phyloP scores from a whole-genome alignment of 2,888 invertebrate species.

The Nowickia ferox region DNA sequence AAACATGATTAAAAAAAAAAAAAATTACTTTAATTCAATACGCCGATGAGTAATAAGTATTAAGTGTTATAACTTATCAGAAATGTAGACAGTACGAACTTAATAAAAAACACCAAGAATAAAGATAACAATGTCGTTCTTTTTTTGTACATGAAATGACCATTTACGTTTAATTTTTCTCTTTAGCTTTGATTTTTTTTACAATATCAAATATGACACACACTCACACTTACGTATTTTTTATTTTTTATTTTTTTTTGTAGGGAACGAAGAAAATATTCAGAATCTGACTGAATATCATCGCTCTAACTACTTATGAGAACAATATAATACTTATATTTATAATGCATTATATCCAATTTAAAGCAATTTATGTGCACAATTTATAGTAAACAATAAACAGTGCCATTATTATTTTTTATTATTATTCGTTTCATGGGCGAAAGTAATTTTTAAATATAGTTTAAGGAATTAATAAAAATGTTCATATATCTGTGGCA shows the following conservation, averaged over 20 bases:
- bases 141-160: conserved; percentile 33
- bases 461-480: conserved; percentile 13
- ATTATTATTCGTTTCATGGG: conserved; percentile 37
- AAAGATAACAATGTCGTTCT: conserved; percentile 40
- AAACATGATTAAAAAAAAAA: conserved; percentile 15
- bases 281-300: conserved; percentile 25
- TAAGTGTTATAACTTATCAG: conserved; percentile 53
- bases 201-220: conserved; percentile 1
- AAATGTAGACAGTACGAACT: conserved; percentile 41
- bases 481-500: no score
- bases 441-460: conserved; percentile 30
- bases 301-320: conserved; percentile 36
- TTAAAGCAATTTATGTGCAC: conserved; percentile 59
- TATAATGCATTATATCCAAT: conserved; percentile 53
- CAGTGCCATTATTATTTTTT: conserved; percentile 36
- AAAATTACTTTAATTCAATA: conserved; percentile 20
- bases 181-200: neutral
- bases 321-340: conserved; percentile 41
- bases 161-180: conserved; percentile 32
- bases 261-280: conserved; percentile 35
- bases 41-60: conserved; percentile 52
- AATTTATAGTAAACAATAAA: conserved; percentile 54
- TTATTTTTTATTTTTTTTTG: no score
- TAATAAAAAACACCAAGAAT: conserved; percentile 52
- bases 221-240: no score